phyloP scores from a whole-genome alignment of 1,140 invertebrate species.

The Eriosoma lanigerum region DNA sequence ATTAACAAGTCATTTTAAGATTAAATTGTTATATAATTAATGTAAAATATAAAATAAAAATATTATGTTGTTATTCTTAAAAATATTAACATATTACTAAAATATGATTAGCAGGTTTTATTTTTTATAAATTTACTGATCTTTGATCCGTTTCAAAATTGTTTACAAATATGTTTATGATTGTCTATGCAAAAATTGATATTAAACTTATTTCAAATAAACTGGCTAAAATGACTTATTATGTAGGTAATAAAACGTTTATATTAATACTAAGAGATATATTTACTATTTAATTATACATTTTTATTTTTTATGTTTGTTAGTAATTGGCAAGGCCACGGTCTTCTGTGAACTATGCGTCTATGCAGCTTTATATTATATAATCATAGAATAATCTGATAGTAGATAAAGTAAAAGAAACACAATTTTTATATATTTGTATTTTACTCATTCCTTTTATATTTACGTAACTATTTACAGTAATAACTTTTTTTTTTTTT shows the following conservation, averaged over 20 bases:
- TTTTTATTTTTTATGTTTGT: not conserved
- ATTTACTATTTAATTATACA: not conserved
- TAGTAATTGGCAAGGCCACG: not conserved
- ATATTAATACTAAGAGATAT: too few relatives aligned
- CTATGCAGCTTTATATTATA: constrained; percentile 26
- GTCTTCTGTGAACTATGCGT: not conserved
- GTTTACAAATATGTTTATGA: not conserved
- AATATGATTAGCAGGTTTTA: constrained; percentile 4
- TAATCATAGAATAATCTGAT: too few relatives aligned
- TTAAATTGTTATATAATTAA: not conserved
- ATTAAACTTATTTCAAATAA: not conserved
- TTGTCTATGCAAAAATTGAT: not conserved
- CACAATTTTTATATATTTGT: constrained; percentile 3
- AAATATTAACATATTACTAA: not conserved
- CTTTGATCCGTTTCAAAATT: constrained; percentile 10
- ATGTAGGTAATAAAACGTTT: not conserved
- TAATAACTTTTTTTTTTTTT: not conserved
- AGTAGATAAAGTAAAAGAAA: too few relatives aligned
- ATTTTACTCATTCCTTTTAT: not conserved
- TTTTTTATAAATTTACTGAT: constrained; percentile 33
- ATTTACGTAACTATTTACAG: constrained; percentile 30
- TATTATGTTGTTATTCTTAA: not conserved
- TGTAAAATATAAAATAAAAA: not conserved
- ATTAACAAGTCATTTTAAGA: too few relatives aligned
- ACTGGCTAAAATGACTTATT: too few relatives aligned